phyloP scores from a whole-genome alignment of 2,113 vertebrate genomes.

The Paradisaea rubra region DNA sequence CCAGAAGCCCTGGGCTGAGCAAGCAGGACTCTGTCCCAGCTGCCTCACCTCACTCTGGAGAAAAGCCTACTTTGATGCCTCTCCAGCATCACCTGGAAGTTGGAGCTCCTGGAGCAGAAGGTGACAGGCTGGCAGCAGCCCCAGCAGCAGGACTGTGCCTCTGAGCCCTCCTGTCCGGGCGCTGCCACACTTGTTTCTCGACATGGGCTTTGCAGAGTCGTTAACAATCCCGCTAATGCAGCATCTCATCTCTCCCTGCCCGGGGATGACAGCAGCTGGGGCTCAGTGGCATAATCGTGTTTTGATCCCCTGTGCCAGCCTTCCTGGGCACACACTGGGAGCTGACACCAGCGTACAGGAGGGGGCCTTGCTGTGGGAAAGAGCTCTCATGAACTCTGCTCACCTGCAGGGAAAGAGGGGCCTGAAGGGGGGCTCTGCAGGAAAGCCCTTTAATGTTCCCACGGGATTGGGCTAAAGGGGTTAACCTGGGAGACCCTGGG shows the following conservation, averaged over 20 bases:
- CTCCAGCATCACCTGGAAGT: background rate
- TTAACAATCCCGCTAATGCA: background rate
- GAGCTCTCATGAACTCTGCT: background rate
- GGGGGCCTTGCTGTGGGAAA: background rate
- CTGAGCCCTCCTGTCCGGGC: background rate
- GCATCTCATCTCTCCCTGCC: background rate
- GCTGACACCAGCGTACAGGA: background rate
- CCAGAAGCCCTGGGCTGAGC: background rate
- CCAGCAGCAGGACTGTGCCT: background rate
- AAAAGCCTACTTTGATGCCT: background rate
- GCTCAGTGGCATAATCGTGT: background rate
- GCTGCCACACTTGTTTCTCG: background rate
- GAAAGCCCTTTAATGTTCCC: background rate
- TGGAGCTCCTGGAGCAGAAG: background rate
- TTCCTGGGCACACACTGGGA: background rate
- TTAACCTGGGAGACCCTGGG: background rate
- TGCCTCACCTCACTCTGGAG: background rate
- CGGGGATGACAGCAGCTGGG: background rate
- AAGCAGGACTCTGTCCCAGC: background rate
- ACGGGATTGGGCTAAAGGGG: background rate
- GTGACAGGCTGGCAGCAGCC: background rate
- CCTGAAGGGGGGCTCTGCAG: background rate
- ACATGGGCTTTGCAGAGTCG: background rate
- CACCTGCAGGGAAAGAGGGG: background rate
- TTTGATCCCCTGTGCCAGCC: background rate